These are phyloP conservation scores for Sphenopsis melanotis DNA, from an alignment of 2,797 vertebrate genomes.

Conservation along the genomic window DNA sequence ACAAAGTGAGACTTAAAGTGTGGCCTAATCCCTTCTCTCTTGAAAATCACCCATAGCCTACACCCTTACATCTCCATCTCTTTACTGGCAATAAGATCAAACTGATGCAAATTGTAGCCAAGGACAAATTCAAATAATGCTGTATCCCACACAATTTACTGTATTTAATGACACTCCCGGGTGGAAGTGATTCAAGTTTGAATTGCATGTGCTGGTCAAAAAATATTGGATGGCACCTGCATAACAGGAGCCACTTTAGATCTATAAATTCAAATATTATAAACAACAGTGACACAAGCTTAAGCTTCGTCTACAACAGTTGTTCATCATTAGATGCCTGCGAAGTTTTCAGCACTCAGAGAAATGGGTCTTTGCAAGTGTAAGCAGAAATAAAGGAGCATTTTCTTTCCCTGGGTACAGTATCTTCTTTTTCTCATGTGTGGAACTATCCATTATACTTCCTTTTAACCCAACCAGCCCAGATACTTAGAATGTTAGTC, in stretches of 20 bases:
- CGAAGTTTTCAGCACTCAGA: neutral
- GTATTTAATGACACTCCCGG: neutral
- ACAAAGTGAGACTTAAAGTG: accelerated
- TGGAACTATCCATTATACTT: neutral
- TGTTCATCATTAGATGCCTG: neutral
- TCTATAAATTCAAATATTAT: neutral
- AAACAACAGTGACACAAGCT: neutral
- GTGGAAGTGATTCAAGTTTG: neutral
- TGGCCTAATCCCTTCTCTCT: neutral
- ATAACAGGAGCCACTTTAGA: neutral
- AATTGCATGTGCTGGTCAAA: neutral
- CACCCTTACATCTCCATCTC: neutral
- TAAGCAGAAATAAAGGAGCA: neutral
- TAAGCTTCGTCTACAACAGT: neutral
- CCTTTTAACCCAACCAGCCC: neutral
- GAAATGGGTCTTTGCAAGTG: neutral
- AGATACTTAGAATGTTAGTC: neutral
- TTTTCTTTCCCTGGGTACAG: neutral
- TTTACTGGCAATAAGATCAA: neutral
- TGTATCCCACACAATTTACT: neutral
- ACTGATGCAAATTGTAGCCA: neutral
- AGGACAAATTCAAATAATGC: neutral
- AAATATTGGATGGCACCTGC: neutral
- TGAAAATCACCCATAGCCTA: neutral
- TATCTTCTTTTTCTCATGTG: neutral